Conservation (phyloP, 2,888 invertebrate species). For the Salticus scenicus region DNA sequence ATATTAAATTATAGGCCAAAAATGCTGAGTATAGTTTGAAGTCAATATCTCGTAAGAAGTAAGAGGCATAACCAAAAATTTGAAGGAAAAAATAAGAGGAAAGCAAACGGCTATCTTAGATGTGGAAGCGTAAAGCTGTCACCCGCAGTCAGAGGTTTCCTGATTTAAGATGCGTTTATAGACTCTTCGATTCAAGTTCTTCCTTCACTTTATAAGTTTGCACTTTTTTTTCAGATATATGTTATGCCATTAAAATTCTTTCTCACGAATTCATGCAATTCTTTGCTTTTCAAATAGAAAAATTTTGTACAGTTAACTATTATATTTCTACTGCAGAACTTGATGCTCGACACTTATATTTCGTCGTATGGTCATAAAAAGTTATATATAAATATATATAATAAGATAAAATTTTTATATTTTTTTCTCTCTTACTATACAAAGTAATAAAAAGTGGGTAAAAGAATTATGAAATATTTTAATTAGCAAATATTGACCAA, state of each 20-base stretch:
- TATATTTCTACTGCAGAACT: too few relatives aligned
- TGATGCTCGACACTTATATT: too few relatives aligned
- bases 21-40: too few relatives aligned
- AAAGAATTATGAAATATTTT: too few relatives aligned
- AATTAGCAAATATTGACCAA: too few relatives aligned
- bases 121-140: neutral
- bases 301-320: neutral
- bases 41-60: neutral
- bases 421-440: too few relatives aligned
- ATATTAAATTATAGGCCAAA: too few relatives aligned
- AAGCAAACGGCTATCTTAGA: neutral
- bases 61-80: neutral
- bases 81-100: neutral
- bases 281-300: neutral
- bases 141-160: neutral
- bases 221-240: neutral
- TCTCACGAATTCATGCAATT: neutral
- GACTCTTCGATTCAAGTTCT: neutral
- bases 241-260: neutral
- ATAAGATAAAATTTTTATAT: too few relatives aligned
- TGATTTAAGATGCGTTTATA: constrained; percentile 5
- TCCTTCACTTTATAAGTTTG: neutral
- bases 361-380: too few relatives aligned
- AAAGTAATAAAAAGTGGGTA: too few relatives aligned
- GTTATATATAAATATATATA: too few relatives aligned